phyloP scores from a whole-genome alignment of 2,888 invertebrate species.

The Rhimphoctona megacephalus region DNA sequence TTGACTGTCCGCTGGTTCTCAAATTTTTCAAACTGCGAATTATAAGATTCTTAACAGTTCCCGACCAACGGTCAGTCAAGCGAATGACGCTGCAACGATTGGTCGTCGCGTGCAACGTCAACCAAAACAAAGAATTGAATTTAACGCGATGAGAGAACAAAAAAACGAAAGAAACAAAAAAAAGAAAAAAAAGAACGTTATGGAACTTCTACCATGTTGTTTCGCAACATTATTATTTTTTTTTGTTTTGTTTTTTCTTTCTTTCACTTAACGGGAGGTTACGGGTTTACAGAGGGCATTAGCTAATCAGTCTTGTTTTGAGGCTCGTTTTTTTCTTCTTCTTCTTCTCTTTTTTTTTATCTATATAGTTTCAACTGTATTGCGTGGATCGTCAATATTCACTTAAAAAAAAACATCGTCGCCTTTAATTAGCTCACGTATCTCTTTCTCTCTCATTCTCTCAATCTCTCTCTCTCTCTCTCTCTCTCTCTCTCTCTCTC shows the following conservation, averaged over 20 bases:
- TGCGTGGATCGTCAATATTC: slow-evolving; percentile 78
- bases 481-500: slow-evolving; percentile 50
- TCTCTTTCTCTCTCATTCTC: slow-evolving; percentile 43
- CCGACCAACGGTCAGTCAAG: slow-evolving; percentile 65
- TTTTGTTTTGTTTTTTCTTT: slow-evolving; percentile 56
- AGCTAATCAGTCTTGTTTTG: slow-evolving; percentile 85
- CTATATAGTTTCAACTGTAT: slow-evolving; percentile 82
- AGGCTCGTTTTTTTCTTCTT: slow-evolving; percentile 80
- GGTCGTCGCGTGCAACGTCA: slow-evolving; percentile 17
- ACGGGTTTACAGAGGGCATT: slow-evolving; percentile 83
- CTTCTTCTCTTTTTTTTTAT: slow-evolving; percentile 68
- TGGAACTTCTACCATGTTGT: slow-evolving; percentile 82
- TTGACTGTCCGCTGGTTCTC: slow-evolving; percentile 20
- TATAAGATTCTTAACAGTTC: not conserved
- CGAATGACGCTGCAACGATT: slow-evolving; percentile 29
- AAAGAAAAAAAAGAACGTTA: slow-evolving; percentile 71
- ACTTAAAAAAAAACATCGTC: slow-evolving; percentile 61
- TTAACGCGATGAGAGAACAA: slow-evolving; percentile 71
- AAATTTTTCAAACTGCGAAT: not conserved
- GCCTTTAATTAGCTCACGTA: slow-evolving; percentile 53
- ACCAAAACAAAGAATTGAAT: slow-evolving; percentile 49
- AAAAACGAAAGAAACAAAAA: slow-evolving; percentile 67
- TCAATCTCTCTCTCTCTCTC: slow-evolving; percentile 13
- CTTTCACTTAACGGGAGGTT: slow-evolving; percentile 82
- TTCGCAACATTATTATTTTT: slow-evolving; percentile 59